phyloP scores from a whole-genome alignment of 2,797 vertebrate species.

The Typhlichthys subterraneus region DNA sequence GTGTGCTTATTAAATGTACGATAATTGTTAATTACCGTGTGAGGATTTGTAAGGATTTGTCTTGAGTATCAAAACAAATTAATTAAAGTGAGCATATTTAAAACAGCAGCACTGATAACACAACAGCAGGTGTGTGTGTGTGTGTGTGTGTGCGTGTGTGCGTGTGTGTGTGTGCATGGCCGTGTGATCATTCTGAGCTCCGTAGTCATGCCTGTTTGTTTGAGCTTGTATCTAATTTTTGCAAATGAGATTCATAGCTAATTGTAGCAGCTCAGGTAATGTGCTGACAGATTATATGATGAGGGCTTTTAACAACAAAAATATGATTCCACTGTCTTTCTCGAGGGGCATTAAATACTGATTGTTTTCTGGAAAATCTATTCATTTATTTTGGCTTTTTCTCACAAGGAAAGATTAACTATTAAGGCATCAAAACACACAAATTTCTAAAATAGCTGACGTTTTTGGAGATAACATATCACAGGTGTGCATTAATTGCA shows the following conservation, averaged over 20 bases:
- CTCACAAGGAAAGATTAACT: too few relatives aligned
- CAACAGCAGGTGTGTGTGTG: constrained; percentile 63
- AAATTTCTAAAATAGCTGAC: too few relatives aligned
- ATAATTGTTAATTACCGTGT: constrained; percentile 77
- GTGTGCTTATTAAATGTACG: constrained; percentile 77
- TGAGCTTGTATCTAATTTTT: constrained; percentile 25
- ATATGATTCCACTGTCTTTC: constrained; percentile 57
- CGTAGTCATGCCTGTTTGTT: constrained; percentile 51
- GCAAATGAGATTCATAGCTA: constrained; percentile 76
- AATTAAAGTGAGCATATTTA: constrained; percentile 72
- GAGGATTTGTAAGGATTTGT: constrained; percentile 76
- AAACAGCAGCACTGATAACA: constrained; percentile 68
- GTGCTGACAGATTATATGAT: constrained; percentile 71
- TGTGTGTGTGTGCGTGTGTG: not conserved
- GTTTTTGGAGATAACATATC: too few relatives aligned
- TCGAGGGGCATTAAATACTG: constrained; percentile 52
- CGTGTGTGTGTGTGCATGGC: not conserved
- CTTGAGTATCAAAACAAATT: constrained; percentile 78
- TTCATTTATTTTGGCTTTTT: constrained; percentile 1
- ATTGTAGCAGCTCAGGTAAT: constrained; percentile 70
- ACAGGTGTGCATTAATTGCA: too few relatives aligned
- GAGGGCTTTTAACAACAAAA: constrained; percentile 43
- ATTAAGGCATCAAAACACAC: too few relatives aligned
- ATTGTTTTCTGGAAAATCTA: too few relatives aligned
- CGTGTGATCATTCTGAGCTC: constrained; percentile 21